Base-by-base conservation (phyloP, 2,888 invertebrate species). In the Drosophila meridiana region DNA sequence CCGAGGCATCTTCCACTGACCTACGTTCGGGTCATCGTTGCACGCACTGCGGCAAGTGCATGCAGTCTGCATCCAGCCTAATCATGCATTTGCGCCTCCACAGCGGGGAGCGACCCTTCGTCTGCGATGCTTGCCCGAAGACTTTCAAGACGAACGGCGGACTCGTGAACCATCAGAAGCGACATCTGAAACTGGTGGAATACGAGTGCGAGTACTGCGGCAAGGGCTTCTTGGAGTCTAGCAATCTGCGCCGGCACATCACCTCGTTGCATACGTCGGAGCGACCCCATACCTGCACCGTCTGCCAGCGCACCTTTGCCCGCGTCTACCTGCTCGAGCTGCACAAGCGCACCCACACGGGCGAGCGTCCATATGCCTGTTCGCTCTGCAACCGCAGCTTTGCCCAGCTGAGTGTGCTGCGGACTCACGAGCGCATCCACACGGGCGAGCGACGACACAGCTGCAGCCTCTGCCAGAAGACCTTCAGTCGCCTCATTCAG, bases 271-370 rank as follows among this genome's bases (percentile, higher is more conserved):
- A 93, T 69, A 92, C 92, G 4, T 87, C 90, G 0, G 91, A 92
- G 38, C 90, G 91, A 14, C 93, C 93, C 0, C 92, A 92, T 63
- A 71, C 70, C 4, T 92, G 92, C 63, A 89, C 87, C n/a, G 52
- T 88, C 2, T 93, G 93, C 56, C 84, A 88, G 6, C 84, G 90
- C 40, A 86, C 85, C 2, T 93, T 93, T 67, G 77, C 92, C 0
- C 87, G 92, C 3, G 92, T 92, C 6, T 93, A 91, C 64, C 71
- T 92, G 53, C 73, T 92, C 0, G 94, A 95, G 78, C 93, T 94
- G 8, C 93, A 95, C 6, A 82, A 80, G 56, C 89, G 92, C 26
- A 92, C 87, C 0, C 92, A 93, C 48, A 92, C 92, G 1, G 92
- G 92, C 0, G 93, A 92, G 56, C 90, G 91, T 43, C 93, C 93